Percentiles rank a stretch among this genome's conserved stretches.
Evolutionary conservation across 1,140 invertebrate species (phyloP).

Genomic region (Bombus vancouverensis): DNA sequence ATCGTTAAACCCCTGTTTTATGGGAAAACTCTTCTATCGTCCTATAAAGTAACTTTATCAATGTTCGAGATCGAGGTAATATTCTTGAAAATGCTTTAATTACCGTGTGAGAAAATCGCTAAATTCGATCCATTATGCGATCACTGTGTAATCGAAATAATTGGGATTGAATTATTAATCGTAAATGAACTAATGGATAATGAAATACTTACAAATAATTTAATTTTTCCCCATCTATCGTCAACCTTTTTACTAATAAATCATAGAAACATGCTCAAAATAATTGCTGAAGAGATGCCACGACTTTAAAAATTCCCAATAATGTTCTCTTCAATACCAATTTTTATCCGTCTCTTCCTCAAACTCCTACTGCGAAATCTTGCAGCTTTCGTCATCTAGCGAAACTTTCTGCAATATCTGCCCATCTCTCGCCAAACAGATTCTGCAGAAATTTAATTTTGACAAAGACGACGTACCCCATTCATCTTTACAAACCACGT

Average conservation of each 20-base stretch:
- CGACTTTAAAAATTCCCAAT: neutral
- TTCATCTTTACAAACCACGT: neutral
- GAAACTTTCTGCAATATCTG: too few relatives aligned
- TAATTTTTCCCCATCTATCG: too few relatives aligned
- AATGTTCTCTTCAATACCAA: too few relatives aligned
- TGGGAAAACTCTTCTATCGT: neutral
- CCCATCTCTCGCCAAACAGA: too few relatives aligned
- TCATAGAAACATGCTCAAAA: too few relatives aligned
- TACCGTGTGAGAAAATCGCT: neutral
- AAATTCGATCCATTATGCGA: neutral
- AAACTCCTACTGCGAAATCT: too few relatives aligned
- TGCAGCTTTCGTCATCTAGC: too few relatives aligned
- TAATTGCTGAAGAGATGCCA: too few relatives aligned
- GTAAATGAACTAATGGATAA: neutral
- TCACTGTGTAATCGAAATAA: neutral
- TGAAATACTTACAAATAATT: too few relatives aligned
- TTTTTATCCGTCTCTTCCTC: too few relatives aligned
- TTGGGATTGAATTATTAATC: neutral
- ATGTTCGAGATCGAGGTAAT: neutral
- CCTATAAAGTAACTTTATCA: neutral
- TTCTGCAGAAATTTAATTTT: neutral
- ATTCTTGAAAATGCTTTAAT: neutral
- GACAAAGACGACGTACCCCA: neutral
- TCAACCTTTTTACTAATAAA: too few relatives aligned
- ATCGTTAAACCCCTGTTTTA: neutral